These are phyloP conservation scores for Teleopsis dalmanni DNA, from an alignment of 1,140 invertebrate genomes.

Conservation along the genomic window DNA sequence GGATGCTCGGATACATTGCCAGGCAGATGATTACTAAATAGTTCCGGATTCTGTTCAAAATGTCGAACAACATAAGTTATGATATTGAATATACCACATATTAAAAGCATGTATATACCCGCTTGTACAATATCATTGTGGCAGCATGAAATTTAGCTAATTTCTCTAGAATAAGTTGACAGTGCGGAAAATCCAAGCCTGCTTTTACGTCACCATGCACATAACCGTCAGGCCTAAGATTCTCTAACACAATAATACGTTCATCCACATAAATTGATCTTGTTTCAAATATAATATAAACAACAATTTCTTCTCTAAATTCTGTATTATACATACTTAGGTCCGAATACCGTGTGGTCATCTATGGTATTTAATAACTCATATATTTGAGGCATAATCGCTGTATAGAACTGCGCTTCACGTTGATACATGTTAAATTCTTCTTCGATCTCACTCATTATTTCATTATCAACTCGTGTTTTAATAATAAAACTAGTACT, in stretches of 20 bases:
- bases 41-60: slow-evolving; percentile 42
- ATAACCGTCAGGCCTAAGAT: slow-evolving; percentile 47
- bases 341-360: slow-evolving; percentile 12
- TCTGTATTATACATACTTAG: slow-evolving; percentile 8
- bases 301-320: neutral
- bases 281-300: neutral
- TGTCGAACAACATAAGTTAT: neutral
- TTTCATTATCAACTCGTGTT: slow-evolving; percentile 8
- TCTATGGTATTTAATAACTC: slow-evolving; percentile 8
- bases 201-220: slow-evolving; percentile 46
- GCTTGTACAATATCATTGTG: slow-evolving; percentile 47
- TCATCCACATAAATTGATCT: slow-evolving; percentile 21
- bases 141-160: slow-evolving; percentile 51
- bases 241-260: slow-evolving; percentile 48
- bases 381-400: slow-evolving; percentile 1
- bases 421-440: slow-evolving; percentile 13
- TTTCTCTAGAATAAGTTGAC: slow-evolving; percentile 45
- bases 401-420: slow-evolving; percentile 11
- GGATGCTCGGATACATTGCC: slow-evolving; percentile 11
- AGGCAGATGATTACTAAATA: slow-evolving; percentile 14
- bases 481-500: slow-evolving; percentile 12
- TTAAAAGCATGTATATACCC: slow-evolving; percentile 33
- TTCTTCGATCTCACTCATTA: slow-evolving; percentile 4
- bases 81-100: neutral
- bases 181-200: slow-evolving; percentile 49